A percentile compares a stretch with the other conserved stretches of the same genome.
Conservation (phyloP, 2,113 vertebrate genomes). For the Oryctolagus cuniculus region mOryCun1.1 NC_091451.1:6778001-6778500, state of each 20-base stretch:
- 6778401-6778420: slow-evolving; percentile 6
- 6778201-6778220: background rate
- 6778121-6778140: background rate
- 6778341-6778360: background rate
- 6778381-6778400: background rate
- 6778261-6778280: slow-evolving; percentile 24
- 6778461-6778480: slow-evolving; percentile 11
- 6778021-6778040: background rate
- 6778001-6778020: background rate
- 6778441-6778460: background rate
- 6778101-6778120: slow-evolving; percentile 14
- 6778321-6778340: background rate
- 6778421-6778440: slow-evolving; percentile 5
- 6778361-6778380: background rate
- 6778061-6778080: background rate
- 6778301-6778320: background rate
- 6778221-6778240: background rate
- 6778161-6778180: background rate
- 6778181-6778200: background rate
- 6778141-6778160: slow-evolving; percentile 10
- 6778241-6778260: slow-evolving; percentile 28
- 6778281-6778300: slow-evolving; percentile 35
- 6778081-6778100: background rate
- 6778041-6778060: background rate
- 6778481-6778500: background rate